phyloP scores from a whole-genome alignment of 2,888 invertebrate species.

The Erebia epiphron region DNA sequence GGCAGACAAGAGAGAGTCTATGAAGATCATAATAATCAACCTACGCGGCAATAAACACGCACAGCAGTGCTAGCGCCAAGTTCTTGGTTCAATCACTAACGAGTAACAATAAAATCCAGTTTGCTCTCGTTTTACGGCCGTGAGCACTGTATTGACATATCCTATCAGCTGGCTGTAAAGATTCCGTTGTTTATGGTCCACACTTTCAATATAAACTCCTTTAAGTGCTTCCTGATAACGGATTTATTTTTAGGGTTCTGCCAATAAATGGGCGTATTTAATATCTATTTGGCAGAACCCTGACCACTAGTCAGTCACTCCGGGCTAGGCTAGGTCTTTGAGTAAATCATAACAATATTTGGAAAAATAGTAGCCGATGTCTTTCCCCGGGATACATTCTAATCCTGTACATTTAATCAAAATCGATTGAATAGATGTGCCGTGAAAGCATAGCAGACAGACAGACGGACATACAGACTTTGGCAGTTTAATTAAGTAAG shows the following conservation, averaged over 20 bases:
- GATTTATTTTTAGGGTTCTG: slow-evolving; percentile 19
- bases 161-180: slow-evolving; percentile 46
- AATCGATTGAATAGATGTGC: no score
- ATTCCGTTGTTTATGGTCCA: slow-evolving; percentile 46
- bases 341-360: no score
- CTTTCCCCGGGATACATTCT: no score
- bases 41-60: slow-evolving; percentile 15
- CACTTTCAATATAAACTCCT: slow-evolving; percentile 48
- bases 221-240: slow-evolving; percentile 49
- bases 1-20: neutral
- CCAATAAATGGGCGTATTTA: neutral
- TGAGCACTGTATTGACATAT: slow-evolving; percentile 44
- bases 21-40: neutral
- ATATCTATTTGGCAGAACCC: no score
- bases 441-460: no score
- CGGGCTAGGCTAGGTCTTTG: no score
- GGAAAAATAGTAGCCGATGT: no score
- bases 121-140: slow-evolving; percentile 35
- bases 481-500: no score
- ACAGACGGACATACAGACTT: no score
- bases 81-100: slow-evolving; percentile 29
- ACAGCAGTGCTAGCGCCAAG: slow-evolving; percentile 16
- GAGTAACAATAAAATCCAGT: slow-evolving; percentile 41
- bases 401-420: no score
- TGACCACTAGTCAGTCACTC: no score